Conservation (phyloP, 2,113 vertebrate species). For the Dissostichus mawsoni region DNA sequence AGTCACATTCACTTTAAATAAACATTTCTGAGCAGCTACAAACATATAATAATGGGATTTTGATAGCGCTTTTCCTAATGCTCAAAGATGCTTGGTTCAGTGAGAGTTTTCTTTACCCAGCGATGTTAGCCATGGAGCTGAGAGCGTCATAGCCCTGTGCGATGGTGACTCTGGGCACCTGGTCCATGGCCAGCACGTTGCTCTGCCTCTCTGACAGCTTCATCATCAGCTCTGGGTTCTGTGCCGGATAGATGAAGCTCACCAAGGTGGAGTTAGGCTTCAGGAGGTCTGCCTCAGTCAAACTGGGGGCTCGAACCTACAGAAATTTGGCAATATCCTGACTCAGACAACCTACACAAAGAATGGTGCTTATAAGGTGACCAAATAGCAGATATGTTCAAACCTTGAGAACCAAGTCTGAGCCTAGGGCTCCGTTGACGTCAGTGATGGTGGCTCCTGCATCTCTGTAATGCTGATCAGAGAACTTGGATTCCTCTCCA, state of each 20-base stretch:
- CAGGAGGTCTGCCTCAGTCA: slow-evolving; percentile 79
- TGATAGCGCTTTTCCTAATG: no score
- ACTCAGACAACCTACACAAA: not conserved
- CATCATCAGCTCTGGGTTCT: slow-evolving; percentile 83
- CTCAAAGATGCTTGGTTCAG: not conserved
- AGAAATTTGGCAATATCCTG: not conserved
- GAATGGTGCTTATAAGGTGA: not conserved
- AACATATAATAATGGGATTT: not conserved
- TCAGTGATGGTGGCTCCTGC: slow-evolving; percentile 77
- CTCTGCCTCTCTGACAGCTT: slow-evolving; percentile 79
- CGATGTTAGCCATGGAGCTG: slow-evolving; percentile 86
- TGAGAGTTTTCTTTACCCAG: slow-evolving; percentile 71
- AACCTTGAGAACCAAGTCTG: slow-evolving; percentile 84
- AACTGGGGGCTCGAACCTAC: slow-evolving; percentile 78
- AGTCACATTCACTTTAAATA: not conserved
- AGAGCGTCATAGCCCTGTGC: slow-evolving; percentile 86
- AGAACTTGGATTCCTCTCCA: slow-evolving; percentile 83
- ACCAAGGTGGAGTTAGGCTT: slow-evolving; percentile 80
- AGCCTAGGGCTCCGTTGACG: slow-evolving; percentile 73
- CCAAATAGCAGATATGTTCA: not conserved
- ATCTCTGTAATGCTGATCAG: slow-evolving; percentile 78
- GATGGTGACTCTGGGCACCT: slow-evolving; percentile 87
- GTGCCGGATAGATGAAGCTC: slow-evolving; percentile 85
- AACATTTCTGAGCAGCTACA: slow-evolving; percentile 30
- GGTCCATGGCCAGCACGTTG: slow-evolving; percentile 84